Evolutionary conservation across 2,888 invertebrate species (phyloP), one percentile per base, ranked within the genome.

Genomic region (Leucophenga maculata): DNA sequence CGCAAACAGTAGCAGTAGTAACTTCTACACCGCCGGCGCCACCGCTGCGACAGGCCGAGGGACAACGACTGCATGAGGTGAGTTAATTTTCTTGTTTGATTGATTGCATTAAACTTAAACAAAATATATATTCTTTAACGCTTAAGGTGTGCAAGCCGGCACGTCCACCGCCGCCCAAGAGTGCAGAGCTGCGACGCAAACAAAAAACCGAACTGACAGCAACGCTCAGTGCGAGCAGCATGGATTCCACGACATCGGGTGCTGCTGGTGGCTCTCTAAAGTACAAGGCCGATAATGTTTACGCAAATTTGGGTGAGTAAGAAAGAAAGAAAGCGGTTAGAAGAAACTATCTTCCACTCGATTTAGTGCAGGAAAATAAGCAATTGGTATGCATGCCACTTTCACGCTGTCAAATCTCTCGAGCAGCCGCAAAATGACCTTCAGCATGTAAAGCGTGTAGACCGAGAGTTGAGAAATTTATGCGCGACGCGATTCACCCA

Each of bases 221-320:
- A 39, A 79, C 77, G 1, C 59, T 80, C 3, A 81, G 78, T 67
- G 68, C 71, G 26, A 77, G 76, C 73, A 79, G 83, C 52, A 76
- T 80, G 65, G 86, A 86, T 52, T 80, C 85, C 32, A 69, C 68
- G 65, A 68, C 70, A 20, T 69, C 74, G 46, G 68, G 72, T 50
- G 69, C 70, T 18, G 71, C 71, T 71, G 78, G 78, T 22, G 87
- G 88, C 44, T 88, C 87, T 60, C 81, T 88, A 54, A 87, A 87
- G 80, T 86, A 87, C 71, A 88, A 87, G 75, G 90, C 90, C 77
- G 91, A 91, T 79, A 93, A 91, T 78, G 93, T 95, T 84, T 95
- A 95, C 89, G 95, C 95, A 75, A 95, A 95, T 90, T 87, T 90
- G 92, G 94, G 95, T 89, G 89, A 91, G 91, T 89, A 50, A 50